phyloP scores from a whole-genome alignment of 2,888 invertebrate genomes.

The Netelia inedita region DNA sequence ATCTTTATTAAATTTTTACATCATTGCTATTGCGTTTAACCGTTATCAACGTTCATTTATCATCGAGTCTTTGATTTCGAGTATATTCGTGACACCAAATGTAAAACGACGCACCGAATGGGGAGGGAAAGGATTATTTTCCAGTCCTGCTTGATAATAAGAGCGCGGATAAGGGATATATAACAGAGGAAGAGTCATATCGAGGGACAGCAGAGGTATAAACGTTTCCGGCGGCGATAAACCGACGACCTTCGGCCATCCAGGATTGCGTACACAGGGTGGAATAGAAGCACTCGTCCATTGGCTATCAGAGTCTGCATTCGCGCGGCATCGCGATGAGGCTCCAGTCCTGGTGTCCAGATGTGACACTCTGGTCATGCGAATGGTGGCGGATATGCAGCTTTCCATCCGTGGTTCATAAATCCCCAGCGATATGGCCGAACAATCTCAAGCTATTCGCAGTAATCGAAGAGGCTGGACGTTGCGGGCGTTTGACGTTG shows the following conservation, averaged over 20 bases:
- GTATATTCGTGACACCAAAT: not conserved
- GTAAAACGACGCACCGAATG: not conserved
- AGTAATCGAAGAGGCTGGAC: not conserved
- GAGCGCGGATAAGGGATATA: not conserved
- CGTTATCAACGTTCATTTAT: no score
- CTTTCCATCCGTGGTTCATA: constrained; percentile 42
- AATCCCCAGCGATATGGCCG: constrained; percentile 52
- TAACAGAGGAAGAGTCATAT: constrained; percentile 2
- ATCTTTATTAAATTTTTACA: no score
- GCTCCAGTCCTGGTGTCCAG: constrained; percentile 23
- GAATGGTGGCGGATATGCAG: constrained; percentile 1
- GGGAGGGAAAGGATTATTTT: constrained; percentile 28
- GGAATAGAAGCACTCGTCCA: constrained; percentile 6
- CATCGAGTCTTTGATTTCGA: no score
- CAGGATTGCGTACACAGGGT: not conserved
- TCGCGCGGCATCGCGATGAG: not conserved
- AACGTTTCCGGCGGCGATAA: constrained; percentile 35
- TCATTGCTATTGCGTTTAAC: no score
- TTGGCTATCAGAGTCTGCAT: constrained; percentile 29
- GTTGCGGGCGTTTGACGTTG: constrained; percentile 35
- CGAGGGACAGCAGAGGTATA: not conserved
- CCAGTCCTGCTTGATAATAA: constrained; percentile 4
- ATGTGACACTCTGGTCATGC: constrained; percentile 6
- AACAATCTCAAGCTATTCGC: constrained; percentile 59
- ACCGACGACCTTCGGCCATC: constrained; percentile 43